A percentile compares a stretch with the other conserved stretches of the same genome.
Conservation (phyloP, 1,140 invertebrate genomes). For the Leptopilina boulardi region DNA sequence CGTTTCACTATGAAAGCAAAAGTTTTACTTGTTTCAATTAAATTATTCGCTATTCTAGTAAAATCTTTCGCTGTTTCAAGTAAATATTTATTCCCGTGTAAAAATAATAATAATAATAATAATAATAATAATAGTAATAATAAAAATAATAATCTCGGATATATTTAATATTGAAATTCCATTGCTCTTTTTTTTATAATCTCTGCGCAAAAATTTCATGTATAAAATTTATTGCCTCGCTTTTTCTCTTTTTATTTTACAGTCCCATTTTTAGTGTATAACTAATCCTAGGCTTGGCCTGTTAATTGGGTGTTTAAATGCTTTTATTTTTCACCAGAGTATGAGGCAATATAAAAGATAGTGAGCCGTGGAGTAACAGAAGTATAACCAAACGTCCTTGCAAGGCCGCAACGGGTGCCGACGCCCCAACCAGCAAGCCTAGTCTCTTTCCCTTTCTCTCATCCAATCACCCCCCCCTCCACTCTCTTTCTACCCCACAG, state of each 20-base stretch:
- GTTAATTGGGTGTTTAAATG: slow-evolving; percentile 44
- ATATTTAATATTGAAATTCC: no score
- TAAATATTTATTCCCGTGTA: no score
- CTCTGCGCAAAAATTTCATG: neutral
- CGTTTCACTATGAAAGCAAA: no score
- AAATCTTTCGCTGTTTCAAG: no score
- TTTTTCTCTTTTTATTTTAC: neutral
- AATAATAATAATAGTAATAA: no score
- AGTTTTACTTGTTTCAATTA: no score
- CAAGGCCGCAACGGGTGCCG: slow-evolving; percentile 63
- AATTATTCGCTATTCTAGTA: no score
- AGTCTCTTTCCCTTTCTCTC: slow-evolving; percentile 51
- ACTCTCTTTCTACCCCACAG: neutral
- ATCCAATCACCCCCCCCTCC: neutral
- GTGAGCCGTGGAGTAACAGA: slow-evolving; percentile 44
- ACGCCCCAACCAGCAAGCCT: slow-evolving; percentile 58
- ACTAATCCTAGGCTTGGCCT: slow-evolving; percentile 32
- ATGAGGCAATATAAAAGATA: slow-evolving; percentile 42
- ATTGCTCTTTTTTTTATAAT: no score
- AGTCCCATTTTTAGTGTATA: slow-evolving; percentile 13
- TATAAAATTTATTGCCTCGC: neutral
- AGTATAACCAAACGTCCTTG: slow-evolving; percentile 66
- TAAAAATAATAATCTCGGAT: no score
- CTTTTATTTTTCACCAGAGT: slow-evolving; percentile 42
- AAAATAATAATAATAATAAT: no score